Evolutionary conservation across 2,113 vertebrate genomes (phyloP).

Genomic region (Cariama cristata): DNA sequence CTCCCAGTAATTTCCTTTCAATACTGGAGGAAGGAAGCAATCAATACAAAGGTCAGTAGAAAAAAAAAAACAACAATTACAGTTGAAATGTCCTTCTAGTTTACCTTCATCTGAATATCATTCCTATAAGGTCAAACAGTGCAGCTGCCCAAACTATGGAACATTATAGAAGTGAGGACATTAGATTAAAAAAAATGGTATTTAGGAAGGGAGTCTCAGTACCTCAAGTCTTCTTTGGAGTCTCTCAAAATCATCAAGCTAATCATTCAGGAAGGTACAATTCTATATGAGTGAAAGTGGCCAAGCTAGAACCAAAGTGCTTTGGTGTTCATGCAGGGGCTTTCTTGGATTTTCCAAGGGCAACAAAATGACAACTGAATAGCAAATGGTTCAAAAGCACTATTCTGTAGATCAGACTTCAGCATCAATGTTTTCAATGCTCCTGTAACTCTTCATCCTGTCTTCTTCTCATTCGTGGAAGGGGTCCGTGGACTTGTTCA

Average conservation of each 20-base stretch:
- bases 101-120: neutral
- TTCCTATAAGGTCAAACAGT: neutral
- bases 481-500: neutral
- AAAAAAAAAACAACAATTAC: neutral
- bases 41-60: constrained; percentile 81
- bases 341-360: neutral
- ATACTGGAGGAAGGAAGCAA: constrained; percentile 78
- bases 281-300: neutral
- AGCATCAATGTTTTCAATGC: neutral
- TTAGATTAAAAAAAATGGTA: neutral
- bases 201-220: neutral
- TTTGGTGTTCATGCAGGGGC: neutral
- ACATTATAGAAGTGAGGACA: neutral
- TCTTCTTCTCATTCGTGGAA: neutral
- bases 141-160: neutral
- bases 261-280: neutral
- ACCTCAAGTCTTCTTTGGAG: neutral
- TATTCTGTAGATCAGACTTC: neutral
- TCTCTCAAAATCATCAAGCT: neutral
- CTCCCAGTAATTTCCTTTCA: constrained; percentile 85
- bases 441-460: neutral
- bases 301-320: neutral
- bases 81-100: neutral
- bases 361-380: neutral
- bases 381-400: neutral